These are phyloP conservation scores for Actinopyga echinites DNA, from an alignment of 53 echinoderm and acorn worm genomes.

Conservation along the genomic window DNA sequence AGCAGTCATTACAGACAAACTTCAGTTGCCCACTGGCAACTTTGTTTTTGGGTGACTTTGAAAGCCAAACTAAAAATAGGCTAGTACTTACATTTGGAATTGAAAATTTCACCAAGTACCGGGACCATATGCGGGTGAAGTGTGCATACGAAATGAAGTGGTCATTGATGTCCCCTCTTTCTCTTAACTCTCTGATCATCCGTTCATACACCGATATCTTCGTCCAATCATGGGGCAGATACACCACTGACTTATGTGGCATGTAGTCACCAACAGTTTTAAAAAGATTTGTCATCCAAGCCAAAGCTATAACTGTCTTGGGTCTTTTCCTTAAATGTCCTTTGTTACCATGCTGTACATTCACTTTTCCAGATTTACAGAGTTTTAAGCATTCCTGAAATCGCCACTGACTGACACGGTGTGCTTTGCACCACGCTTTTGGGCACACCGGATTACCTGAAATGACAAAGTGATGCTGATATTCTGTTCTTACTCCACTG, in stretches of 20 bases:
- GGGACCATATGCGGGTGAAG: slow-evolving; percentile 36
- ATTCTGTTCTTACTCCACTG: neutral
- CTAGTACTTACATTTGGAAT: slow-evolving; percentile 41
- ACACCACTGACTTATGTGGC: slow-evolving; percentile 26
- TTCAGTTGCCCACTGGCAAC: no score
- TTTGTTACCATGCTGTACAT: slow-evolving; percentile 36
- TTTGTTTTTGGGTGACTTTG: no score
- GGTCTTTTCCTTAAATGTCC: neutral
- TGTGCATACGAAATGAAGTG: slow-evolving; percentile 24
- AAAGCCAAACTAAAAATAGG: neutral
- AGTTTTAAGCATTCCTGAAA: slow-evolving; percentile 19
- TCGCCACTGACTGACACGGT: slow-evolving; percentile 16
- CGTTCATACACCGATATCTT: slow-evolving; percentile 33
- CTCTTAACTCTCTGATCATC: slow-evolving; percentile 32
- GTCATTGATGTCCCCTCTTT: neutral
- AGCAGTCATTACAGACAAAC: no score
- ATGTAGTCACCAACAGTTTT: slow-evolving; percentile 41
- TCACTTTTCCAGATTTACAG: neutral
- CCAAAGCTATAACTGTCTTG: slow-evolving; percentile 26
- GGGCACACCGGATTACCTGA: slow-evolving; percentile 21
- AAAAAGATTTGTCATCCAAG: slow-evolving; percentile 39
- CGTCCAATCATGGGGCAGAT: slow-evolving; percentile 35
- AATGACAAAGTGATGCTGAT: slow-evolving; percentile 22
- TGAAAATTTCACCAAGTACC: slow-evolving; percentile 5
- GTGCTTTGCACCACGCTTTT: slow-evolving; percentile 47